Conservation (phyloP, 2,888 invertebrate species). For the Psylliodes chrysocephalus region DNA sequence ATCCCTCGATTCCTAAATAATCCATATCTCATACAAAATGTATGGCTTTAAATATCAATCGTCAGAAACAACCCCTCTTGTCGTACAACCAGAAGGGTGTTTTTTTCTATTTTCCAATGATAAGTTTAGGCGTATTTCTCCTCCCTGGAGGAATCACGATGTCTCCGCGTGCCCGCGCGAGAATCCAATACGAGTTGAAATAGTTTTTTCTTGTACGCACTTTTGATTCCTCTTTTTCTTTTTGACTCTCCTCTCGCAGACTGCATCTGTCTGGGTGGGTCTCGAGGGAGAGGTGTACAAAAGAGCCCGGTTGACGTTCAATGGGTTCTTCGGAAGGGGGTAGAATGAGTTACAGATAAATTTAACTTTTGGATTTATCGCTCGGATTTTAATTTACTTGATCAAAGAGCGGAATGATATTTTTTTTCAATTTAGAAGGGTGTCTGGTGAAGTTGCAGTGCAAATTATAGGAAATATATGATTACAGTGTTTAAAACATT, state of each 20-base stretch:
- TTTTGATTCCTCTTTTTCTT: slow-evolving; percentile 46
- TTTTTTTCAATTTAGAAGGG: background rate
- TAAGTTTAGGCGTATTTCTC: slow-evolving; percentile 55
- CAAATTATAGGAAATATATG: too few species aligned
- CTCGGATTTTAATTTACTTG: background rate
- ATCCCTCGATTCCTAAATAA: slow-evolving; percentile 32
- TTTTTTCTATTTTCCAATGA: slow-evolving; percentile 60
- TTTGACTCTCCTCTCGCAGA: too few species aligned
- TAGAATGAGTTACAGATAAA: slow-evolving; percentile 22
- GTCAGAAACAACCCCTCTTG: slow-evolving; percentile 45
- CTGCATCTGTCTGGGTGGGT: slow-evolving; percentile 13
- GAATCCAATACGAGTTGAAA: slow-evolving; percentile 58
- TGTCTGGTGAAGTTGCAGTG: background rate
- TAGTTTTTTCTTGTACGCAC: slow-evolving; percentile 59
- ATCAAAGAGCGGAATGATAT: background rate
- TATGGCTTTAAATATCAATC: slow-evolving; percentile 55
- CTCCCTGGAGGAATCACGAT: slow-evolving; percentile 48
- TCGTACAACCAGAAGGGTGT: slow-evolving; percentile 43
- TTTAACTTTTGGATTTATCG: slow-evolving; percentile 23
- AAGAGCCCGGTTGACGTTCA: slow-evolving; percentile 15
- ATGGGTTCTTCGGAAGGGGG: slow-evolving; percentile 12
- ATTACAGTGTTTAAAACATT: too few species aligned
- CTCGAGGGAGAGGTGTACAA: slow-evolving; percentile 12
- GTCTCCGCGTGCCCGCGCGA: slow-evolving; percentile 45
- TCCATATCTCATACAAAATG: slow-evolving; percentile 53